phyloP scores from a whole-genome alignment of 2,888 invertebrate species.

The Fragum fragum region DNA sequence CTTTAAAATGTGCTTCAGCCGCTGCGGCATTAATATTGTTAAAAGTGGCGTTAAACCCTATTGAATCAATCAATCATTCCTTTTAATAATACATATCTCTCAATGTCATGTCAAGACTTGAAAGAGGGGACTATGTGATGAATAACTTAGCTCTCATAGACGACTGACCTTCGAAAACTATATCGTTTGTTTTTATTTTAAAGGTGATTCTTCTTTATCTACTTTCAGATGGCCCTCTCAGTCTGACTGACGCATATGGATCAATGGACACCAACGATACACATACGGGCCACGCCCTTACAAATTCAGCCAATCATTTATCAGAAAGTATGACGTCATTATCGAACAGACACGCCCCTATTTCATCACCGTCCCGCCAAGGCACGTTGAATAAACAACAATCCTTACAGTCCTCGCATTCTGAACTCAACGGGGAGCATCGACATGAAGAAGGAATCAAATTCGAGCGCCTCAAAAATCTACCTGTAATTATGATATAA shows the following conservation, averaged over 20 bases:
- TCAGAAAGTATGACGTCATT: slow-evolving; percentile 65
- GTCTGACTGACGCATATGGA: slow-evolving; percentile 76
- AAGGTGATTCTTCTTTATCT: neutral
- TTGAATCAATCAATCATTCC: too few relatives aligned
- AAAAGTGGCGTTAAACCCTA: too few relatives aligned
- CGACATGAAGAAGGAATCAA: slow-evolving; percentile 59
- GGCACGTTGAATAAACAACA: slow-evolving; percentile 52
- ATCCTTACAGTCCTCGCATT: slow-evolving; percentile 52
- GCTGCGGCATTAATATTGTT: too few relatives aligned
- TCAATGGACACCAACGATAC: slow-evolving; percentile 55
- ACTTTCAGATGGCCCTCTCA: slow-evolving; percentile 80
- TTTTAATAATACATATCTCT: too few relatives aligned
- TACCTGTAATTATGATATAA: slow-evolving; percentile 42
- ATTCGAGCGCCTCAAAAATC: slow-evolving; percentile 63
- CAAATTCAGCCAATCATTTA: slow-evolving; percentile 64
- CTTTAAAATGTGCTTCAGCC: too few relatives aligned
- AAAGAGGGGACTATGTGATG: too few relatives aligned
- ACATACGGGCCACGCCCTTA: slow-evolving; percentile 55
- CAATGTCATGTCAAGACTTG: too few relatives aligned
- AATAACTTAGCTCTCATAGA: too few relatives aligned
- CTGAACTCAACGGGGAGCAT: slow-evolving; percentile 60
- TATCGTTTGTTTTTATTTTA: too few relatives aligned
- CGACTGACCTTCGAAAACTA: too few relatives aligned
- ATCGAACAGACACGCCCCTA: slow-evolving; percentile 57
- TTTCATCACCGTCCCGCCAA: slow-evolving; percentile 57